Base-by-base conservation (phyloP, 1,140 invertebrate species). In the Eupeodes corollae region DNA sequence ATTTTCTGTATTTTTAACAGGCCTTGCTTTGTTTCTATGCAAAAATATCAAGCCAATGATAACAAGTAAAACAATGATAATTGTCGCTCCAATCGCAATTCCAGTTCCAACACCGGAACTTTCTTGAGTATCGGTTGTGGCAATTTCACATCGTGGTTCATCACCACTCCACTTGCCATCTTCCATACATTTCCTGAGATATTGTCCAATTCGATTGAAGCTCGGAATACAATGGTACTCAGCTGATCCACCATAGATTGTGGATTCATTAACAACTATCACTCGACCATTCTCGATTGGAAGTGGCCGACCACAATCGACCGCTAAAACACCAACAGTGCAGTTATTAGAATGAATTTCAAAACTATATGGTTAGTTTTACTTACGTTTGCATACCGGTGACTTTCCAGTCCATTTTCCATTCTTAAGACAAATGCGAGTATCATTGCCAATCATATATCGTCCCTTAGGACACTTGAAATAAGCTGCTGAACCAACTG, bases 221-320 rank as follows among this genome's bases (percentile, higher is more conserved):
- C 86, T 84, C 8, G 86, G 87, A 44, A 91, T 69, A 60, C 92
- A 96, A 53, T 89, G 84, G 63, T 93, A 95, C 58, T 91, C 86
- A 2, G 90, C 81, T 3, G 82, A 79, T 46, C 85, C 85, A 8
- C 82, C 83, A 57, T 85, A 93, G 6, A 79, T 73, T 0, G 85
- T 90, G 0, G 85, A 83, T 18, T 83, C 81, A 56, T 94, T 92
- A 34, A 88, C 79, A 9, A 90, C 78, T 54, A 91, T 90, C 1
- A 90, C 81, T 50, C 88, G 74, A 0, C 88, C 89, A 61, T 92
- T 91, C 42, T 88, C 83, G 41, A 91, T 85, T 5, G 74, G 67
- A 18, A 77, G 75, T 0, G 89, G 89, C 46, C 82, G 75, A 39
- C 81, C 83, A 60, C 90, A 92, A 55, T 91, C 84, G 14, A 92